Conservation (phyloP, 2,797 vertebrate genomes). For the Anniella stebbinsi region DNA sequence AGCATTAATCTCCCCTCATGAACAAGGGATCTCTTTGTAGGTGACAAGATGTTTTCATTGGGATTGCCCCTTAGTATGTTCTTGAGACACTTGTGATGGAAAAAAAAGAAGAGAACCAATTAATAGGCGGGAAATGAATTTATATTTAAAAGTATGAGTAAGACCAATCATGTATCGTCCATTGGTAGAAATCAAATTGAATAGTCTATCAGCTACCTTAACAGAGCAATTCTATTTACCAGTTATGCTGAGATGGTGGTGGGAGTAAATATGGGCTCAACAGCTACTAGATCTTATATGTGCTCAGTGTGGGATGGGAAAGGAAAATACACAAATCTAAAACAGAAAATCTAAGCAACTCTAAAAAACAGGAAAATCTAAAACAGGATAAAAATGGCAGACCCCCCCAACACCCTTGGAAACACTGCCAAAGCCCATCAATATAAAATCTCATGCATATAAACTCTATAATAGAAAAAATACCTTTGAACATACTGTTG, state of each 20-base stretch:
- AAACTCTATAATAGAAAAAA: background rate
- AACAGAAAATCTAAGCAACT: no score
- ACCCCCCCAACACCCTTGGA: background rate
- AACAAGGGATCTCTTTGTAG: conserved; percentile 84
- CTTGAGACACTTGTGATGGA: conserved; percentile 83
- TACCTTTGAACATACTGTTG: background rate
- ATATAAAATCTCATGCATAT: background rate
- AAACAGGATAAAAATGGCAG: no score
- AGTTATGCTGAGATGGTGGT: no score
- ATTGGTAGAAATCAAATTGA: background rate
- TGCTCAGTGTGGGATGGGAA: background rate
- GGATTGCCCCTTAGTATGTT: conserved; percentile 87
- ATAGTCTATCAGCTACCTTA: background rate
- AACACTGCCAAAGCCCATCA: background rate
- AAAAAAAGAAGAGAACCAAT: conserved; percentile 6
- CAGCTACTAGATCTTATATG: background rate
- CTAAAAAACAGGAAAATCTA: background rate
- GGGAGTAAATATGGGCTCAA: background rate
- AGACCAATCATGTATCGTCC: accelerated
- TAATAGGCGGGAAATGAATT: conserved; percentile 21
- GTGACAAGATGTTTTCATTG: conserved; percentile 87
- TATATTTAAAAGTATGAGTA: conserved; percentile 17
- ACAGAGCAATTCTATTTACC: background rate
- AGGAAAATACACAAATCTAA: background rate
- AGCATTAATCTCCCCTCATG: conserved; percentile 87